These are phyloP conservation scores for Anhinga rufa DNA, from an alignment of 2,113 vertebrate species.

Conservation along the genomic window DNA sequence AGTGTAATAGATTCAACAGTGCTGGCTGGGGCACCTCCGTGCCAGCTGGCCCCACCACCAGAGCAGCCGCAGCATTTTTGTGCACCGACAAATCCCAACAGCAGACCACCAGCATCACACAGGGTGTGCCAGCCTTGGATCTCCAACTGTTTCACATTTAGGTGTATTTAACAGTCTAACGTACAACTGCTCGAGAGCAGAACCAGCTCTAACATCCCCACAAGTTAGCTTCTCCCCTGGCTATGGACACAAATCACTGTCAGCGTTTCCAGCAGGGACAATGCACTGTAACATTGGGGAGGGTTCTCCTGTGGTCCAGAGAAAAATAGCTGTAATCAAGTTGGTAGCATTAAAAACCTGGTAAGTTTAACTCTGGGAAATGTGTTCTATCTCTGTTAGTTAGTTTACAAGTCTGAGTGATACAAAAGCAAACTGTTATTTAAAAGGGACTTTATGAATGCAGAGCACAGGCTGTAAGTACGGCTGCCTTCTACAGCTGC, in stretches of 20 bases:
- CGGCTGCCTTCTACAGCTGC: background rate
- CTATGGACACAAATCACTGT: background rate
- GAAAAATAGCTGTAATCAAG: background rate
- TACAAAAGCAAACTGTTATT: background rate
- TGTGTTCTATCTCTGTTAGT: background rate
- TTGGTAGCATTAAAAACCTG: background rate
- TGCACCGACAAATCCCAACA: background rate
- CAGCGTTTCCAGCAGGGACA: background rate
- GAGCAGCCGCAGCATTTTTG: background rate
- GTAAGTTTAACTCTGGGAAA: background rate
- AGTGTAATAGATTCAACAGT: rapidly evolving
- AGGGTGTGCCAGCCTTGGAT: background rate
- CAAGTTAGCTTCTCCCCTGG: background rate
- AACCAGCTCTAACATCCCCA: background rate
- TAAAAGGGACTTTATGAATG: background rate
- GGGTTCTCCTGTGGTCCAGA: background rate
- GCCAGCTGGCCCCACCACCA: background rate
- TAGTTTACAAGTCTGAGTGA: background rate
- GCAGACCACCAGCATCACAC: background rate
- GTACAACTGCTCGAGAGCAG: background rate
- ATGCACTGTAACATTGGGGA: rapidly evolving
- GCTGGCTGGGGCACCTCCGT: background rate
- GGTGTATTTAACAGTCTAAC: background rate
- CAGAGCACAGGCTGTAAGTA: background rate
- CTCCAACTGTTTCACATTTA: background rate